Base-by-base conservation (phyloP, 1,140 invertebrate genomes). In the Trachymyrmex septentrionalis region DNA sequence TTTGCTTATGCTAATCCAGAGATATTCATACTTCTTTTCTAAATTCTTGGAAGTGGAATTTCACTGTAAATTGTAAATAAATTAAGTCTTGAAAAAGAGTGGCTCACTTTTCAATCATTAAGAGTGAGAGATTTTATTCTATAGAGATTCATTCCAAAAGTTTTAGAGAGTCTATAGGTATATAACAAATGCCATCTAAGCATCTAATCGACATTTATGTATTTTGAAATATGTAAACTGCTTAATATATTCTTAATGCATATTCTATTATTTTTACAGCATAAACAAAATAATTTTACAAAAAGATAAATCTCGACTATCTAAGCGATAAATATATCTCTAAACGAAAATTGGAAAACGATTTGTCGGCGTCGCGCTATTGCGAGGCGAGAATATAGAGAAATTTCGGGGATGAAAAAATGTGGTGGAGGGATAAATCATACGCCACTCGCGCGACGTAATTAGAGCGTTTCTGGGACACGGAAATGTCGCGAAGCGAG, bases 391-490 rank as follows among this genome's bases (percentile, higher is more conserved):
- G 19, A 73, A 84, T 53, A 48, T 14, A 53, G 48, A 24, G 9
- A n/a, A n/a, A 21, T 57, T 78, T 78, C 14, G 24, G 38, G 19
- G 24, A 30, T 9, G 7, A 64, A 73, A 73, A 72, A 63, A 53
- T 50, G 12, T 48, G 21, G 14, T 19, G 21, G 19, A 12, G 55
- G 24, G 34, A n/a, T 59, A 80, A 63, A 19, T 30, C 24, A 24
- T 53, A 64, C 3, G 24, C 34, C 10, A 59, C 6, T 44, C 30
- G 12, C 57, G 34, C 14, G 59, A 77, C 16, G 72, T 77, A 85
- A 90, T 89, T 84, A 75, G 80, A 84, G 55, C 55, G 38, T 75
- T 75, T 19, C 24, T n/a, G 44, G 69, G 55, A 72, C 1, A 38
- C n/a, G 38, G 69, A 75, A 72, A 84, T 61, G 3, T 84, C n/a